Conservation (phyloP, 2,113 vertebrate genomes). For the Lutjanus erythropterus region DNA sequence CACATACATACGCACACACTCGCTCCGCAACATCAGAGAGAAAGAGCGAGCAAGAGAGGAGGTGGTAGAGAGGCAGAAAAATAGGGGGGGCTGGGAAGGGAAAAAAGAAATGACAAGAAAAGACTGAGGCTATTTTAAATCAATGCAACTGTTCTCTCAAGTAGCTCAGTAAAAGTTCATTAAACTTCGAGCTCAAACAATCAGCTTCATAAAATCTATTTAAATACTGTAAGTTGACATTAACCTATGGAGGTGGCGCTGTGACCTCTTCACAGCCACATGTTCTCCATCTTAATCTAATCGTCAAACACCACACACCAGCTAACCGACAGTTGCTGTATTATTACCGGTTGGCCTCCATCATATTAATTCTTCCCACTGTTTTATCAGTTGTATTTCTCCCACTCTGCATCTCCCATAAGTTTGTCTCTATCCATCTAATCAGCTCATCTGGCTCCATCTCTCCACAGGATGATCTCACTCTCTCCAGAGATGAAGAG, state of each 20-base stretch:
- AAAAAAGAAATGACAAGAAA: slow-evolving; percentile 61
- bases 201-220: slow-evolving; percentile 50
- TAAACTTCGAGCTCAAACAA: slow-evolving; percentile 61
- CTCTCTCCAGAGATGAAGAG: slow-evolving; percentile 63
- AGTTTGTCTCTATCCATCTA: slow-evolving; percentile 56
- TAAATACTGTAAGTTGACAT: slow-evolving; percentile 39
- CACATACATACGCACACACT: slow-evolving; percentile 22
- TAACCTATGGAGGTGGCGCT: slow-evolving; percentile 21
- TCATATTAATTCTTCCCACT: slow-evolving; percentile 17
- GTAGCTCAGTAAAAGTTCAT: slow-evolving; percentile 61
- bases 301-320: slow-evolving; percentile 24
- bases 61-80: slow-evolving; percentile 59
- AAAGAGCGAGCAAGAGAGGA: slow-evolving; percentile 64
- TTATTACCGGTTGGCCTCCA: neutral
- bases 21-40: slow-evolving; percentile 68
- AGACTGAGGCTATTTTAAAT: slow-evolving; percentile 74
- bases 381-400: slow-evolving; percentile 40
- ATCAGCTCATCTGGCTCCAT: slow-evolving; percentile 64
- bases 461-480: slow-evolving; percentile 61
- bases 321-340: neutral
- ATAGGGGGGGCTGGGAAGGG: slow-evolving; percentile 16
- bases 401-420: slow-evolving; percentile 35
- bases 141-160: slow-evolving; percentile 63
- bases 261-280: slow-evolving; percentile 35
- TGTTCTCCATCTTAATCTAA: slow-evolving; percentile 26